Percentiles rank a stretch among this genome's conserved stretches.
Conservation (phyloP, 2,113 vertebrate genomes). For the Xyrauchen texanus region DNA sequence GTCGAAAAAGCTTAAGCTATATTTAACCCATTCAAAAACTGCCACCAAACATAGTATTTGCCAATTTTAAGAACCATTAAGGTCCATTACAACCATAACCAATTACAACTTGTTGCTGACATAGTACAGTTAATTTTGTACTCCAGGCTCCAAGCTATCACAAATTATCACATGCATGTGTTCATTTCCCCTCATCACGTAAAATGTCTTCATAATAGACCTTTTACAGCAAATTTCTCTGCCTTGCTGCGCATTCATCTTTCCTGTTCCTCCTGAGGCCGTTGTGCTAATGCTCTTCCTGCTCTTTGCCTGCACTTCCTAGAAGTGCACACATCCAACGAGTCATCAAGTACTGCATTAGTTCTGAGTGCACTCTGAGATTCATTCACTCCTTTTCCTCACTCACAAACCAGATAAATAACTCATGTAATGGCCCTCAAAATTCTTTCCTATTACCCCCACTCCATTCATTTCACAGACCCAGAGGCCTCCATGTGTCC, state of each 20-base stretch:
- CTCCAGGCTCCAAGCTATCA: not conserved
- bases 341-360: conserved; percentile 75
- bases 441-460: conserved; percentile 33
- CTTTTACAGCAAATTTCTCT: not conserved
- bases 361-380: conserved; percentile 56
- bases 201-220: not conserved
- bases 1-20: too few relatives aligned
- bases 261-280: conserved; percentile 36
- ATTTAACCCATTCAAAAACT: too few relatives aligned
- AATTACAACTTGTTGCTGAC: not conserved
- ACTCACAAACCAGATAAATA: conserved; percentile 70
- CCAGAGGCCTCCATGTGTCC: conserved; percentile 29
- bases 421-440: conserved; percentile 65
- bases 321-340: conserved; percentile 67
- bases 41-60: too few relatives aligned
- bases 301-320: conserved; percentile 74
- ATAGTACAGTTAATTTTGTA: not conserved
- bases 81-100: too few relatives aligned
- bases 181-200: conserved; percentile 9
- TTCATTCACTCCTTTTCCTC: conserved; percentile 13
- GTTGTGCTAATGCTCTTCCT: conserved; percentile 71
- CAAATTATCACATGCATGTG: not conserved
- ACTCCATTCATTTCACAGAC: conserved; percentile 33
- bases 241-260: too few relatives aligned
- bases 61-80: too few relatives aligned